Evolutionary conservation across 1,140 invertebrate species (phyloP).

Genomic region (Macrobrachium nipponense): DNA sequence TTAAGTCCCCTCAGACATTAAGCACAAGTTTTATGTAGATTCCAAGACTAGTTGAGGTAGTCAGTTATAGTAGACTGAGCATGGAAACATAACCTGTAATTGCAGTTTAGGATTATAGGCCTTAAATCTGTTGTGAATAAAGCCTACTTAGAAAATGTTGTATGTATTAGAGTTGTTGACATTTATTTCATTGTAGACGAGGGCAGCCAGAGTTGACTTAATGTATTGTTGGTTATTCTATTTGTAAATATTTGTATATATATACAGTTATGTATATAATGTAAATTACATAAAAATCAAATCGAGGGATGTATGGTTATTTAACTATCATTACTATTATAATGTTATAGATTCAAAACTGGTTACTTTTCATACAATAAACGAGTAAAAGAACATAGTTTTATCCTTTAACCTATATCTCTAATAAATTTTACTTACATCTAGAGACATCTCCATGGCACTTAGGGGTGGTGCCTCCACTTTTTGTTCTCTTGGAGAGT

Average conservation of each 20-base stretch:
- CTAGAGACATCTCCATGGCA: too few species aligned
- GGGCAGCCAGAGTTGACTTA: slow-evolving; percentile 31
- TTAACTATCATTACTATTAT: slow-evolving; percentile 58
- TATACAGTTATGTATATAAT: slow-evolving; percentile 51
- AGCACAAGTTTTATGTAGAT: too few species aligned
- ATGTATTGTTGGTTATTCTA: slow-evolving; percentile 45
- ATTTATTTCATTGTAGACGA: slow-evolving; percentile 25
- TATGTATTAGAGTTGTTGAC: slow-evolving; percentile 35
- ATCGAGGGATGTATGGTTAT: slow-evolving; percentile 55
- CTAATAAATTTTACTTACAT: too few species aligned
- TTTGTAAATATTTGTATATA: slow-evolving; percentile 37
- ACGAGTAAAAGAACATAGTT: slow-evolving; percentile 26
- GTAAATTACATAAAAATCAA: slow-evolving; percentile 49
- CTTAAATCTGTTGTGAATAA: slow-evolving; percentile 37
- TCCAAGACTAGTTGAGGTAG: too few species aligned
- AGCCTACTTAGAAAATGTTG: slow-evolving; percentile 30
- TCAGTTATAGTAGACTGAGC: too few species aligned
- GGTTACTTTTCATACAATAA: slow-evolving; percentile 57
- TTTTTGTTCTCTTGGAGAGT: too few species aligned
- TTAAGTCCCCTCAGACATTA: too few species aligned
- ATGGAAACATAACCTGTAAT: background rate
- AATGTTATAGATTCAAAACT: slow-evolving; percentile 54
- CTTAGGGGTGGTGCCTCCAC: too few species aligned
- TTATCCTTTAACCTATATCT: too few species aligned
- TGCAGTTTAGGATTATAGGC: slow-evolving; percentile 15